Evolutionary conservation across 2,888 invertebrate species (phyloP).

Genomic region (Eristalinus sepulchralis): DNA sequence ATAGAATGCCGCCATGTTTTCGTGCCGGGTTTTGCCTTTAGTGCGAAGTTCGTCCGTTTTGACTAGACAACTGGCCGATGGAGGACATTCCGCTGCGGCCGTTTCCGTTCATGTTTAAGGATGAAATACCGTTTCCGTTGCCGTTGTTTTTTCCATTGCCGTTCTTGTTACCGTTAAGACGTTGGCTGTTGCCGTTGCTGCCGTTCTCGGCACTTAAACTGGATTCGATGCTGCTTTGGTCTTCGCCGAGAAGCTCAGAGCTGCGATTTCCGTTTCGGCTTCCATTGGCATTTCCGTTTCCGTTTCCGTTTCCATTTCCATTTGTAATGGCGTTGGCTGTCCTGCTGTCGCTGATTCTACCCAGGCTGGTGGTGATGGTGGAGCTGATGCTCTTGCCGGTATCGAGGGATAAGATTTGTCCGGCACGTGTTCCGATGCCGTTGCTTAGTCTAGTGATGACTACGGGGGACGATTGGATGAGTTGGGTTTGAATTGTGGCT

Average conservation of each 20-base stretch:
- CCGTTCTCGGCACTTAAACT: slow-evolving; percentile 18
- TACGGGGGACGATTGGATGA: slow-evolving; percentile 76
- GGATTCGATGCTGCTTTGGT: slow-evolving; percentile 9
- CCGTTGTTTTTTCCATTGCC: slow-evolving; percentile 18
- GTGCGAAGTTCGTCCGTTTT: slow-evolving; percentile 39
- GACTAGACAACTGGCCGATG: neutral
- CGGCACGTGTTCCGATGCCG: slow-evolving; percentile 48
- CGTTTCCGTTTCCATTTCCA: slow-evolving; percentile 9
- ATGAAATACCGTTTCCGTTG: slow-evolving; percentile 14
- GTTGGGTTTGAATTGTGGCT: slow-evolving; percentile 78
- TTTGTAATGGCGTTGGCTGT: slow-evolving; percentile 3
- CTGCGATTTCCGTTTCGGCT: slow-evolving; percentile 42
- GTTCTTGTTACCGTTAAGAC: slow-evolving; percentile 28
- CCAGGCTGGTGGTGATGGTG: slow-evolving; percentile 34
- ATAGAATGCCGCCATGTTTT: slow-evolving; percentile 39
- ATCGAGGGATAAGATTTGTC: slow-evolving; percentile 48
- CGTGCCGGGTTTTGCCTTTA: slow-evolving; percentile 2
- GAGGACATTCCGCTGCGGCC: slow-evolving; percentile 58
- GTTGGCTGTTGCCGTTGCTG: slow-evolving; percentile 1
- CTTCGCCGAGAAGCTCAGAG: slow-evolving; percentile 1
- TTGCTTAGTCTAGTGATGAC: slow-evolving; percentile 70
- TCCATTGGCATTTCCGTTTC: slow-evolving; percentile 68
- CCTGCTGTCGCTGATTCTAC: neutral
- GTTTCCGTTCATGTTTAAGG: slow-evolving; percentile 36
- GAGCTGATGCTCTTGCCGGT: slow-evolving; percentile 59